Evolutionary conservation across 2,797 vertebrate genomes (phyloP).

Genomic region (Hafferia zeledoni): DNA sequence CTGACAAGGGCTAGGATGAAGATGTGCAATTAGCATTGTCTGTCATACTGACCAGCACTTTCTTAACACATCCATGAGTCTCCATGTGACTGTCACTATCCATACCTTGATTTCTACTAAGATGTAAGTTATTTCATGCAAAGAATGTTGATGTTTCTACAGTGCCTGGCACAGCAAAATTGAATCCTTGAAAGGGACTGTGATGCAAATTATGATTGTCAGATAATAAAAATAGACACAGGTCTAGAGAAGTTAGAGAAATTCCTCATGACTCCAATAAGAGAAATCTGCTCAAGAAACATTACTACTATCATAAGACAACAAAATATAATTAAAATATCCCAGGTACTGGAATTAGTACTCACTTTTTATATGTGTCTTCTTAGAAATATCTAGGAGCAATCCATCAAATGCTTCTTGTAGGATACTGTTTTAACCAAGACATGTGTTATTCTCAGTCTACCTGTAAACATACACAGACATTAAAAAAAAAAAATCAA

Average conservation of each 20-base stretch:
- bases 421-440: constrained; percentile 62
- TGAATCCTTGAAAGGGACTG: neutral
- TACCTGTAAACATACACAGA: constrained; percentile 76
- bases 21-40: neutral
- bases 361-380: constrained; percentile 72
- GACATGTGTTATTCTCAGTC: constrained; percentile 70
- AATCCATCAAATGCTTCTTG: constrained; percentile 79
- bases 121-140: neutral
- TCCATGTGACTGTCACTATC: neutral
- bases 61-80: neutral
- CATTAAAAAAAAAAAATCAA: neutral
- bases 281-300: neutral
- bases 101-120: neutral
- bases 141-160: neutral
- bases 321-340: constrained; percentile 17
- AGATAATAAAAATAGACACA: neutral
- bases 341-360: neutral
- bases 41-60: neutral
- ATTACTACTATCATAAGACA: neutral
- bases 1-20: neutral
- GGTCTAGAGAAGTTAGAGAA: neutral
- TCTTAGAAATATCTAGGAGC: constrained; percentile 77
- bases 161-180: neutral
- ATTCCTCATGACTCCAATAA: neutral
- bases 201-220: neutral